These are phyloP conservation scores for Amiota communis DNA, from an alignment of 2,888 invertebrate genomes.

Conservation along the genomic window DNA sequence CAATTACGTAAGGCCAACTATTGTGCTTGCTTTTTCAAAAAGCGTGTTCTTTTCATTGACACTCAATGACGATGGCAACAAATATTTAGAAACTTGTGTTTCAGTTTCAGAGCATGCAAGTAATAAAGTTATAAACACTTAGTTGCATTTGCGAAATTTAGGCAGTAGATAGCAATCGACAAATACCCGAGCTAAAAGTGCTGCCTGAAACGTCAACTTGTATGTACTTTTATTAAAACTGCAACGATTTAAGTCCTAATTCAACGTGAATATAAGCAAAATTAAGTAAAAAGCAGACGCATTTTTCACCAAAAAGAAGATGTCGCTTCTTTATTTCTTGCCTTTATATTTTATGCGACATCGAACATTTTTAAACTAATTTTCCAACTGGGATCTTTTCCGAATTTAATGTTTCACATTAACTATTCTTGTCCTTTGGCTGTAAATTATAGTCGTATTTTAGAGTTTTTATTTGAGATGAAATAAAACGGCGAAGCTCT, in stretches of 20 bases:
- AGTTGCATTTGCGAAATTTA: conserved; percentile 53
- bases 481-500: background rate
- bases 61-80: background rate
- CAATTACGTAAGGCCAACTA: conserved; percentile 59
- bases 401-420: conserved; percentile 47
- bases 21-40: conserved; percentile 35
- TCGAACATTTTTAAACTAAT: conserved; percentile 62
- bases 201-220: conserved; percentile 45
- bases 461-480: conserved; percentile 54
- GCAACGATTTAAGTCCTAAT: conserved; percentile 23
- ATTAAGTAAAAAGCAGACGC: conserved; percentile 30
- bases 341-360: conserved; percentile 35
- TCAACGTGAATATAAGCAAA: conserved; percentile 61
- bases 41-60: background rate
- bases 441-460: conserved; percentile 57
- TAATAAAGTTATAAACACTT: conserved; percentile 69
- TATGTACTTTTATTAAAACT: conserved; percentile 55
- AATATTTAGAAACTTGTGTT: background rate
- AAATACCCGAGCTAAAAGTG: conserved; percentile 6
- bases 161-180: conserved; percentile 7
- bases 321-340: conserved; percentile 21
- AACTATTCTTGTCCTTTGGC: conserved; percentile 33
- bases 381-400: conserved; percentile 64
- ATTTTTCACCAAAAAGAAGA: too few species aligned
- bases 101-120: background rate